These are phyloP conservation scores for Numenius arquata DNA, from an alignment of 2,113 vertebrate species.

Conservation along the genomic window DNA sequence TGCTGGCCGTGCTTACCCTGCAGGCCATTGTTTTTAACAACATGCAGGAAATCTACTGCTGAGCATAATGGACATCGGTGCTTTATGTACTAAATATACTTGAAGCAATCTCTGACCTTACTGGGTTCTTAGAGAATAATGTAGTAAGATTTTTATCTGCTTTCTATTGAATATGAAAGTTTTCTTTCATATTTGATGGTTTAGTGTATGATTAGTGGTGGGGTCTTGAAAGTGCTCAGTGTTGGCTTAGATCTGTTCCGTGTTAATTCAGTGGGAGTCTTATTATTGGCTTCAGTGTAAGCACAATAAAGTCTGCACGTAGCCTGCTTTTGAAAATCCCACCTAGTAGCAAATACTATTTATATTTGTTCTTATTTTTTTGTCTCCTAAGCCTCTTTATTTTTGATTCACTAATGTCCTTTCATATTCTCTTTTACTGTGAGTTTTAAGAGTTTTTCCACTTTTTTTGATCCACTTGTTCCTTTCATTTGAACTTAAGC, in stretches of 20 bases:
- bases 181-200: not conserved
- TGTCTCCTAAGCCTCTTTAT: not conserved
- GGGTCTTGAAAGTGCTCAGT: not conserved
- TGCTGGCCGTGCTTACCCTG: not conserved
- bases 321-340: not conserved
- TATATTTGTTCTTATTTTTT: not conserved
- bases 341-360: not conserved
- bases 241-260: not conserved
- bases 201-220: not conserved
- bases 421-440: not conserved
- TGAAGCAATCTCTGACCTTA: not conserved
- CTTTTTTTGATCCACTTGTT: not conserved
- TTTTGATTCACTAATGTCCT: not conserved
- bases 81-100: not conserved
- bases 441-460: not conserved
- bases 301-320: not conserved
- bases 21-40: not conserved
- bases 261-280: not conserved
- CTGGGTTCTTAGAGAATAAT: not conserved
- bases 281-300: not conserved
- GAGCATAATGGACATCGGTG: not conserved
- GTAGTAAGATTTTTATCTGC: not conserved
- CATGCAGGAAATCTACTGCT: not conserved
- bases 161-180: not conserved
- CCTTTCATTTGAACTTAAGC: not conserved